Percentiles rank a stretch among this genome's conserved stretches.
Evolutionary conservation across 1,140 invertebrate genomes (phyloP).

Genomic region (Rhysida immarginata): DNA sequence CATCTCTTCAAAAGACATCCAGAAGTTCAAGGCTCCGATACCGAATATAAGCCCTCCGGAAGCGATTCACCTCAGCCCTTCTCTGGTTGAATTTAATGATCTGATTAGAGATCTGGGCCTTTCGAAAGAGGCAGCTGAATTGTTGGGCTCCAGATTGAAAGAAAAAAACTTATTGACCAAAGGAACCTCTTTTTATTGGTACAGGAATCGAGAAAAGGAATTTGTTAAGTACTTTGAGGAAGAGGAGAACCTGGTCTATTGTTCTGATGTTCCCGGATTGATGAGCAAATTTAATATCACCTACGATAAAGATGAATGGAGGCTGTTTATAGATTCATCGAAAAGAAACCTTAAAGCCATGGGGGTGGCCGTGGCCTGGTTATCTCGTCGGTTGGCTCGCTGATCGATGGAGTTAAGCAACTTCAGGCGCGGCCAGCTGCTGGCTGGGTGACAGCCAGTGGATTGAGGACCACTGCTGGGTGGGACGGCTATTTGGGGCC

Average conservation of each 20-base stretch:
- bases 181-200: not conserved
- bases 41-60: not conserved
- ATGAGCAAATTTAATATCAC: not conserved
- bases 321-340: not conserved
- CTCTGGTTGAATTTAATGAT: not conserved
- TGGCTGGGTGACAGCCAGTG: too few species aligned
- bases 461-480: too few species aligned
- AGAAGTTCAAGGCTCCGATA: not conserved
- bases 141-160: not conserved
- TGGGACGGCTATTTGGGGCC: too few species aligned
- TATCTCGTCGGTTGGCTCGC: too few species aligned
- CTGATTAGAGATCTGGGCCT: not conserved
- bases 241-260: not conserved
- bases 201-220: not conserved
- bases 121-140: conserved; percentile 3
- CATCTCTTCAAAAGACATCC: not conserved
- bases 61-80: not conserved
- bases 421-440: too few species aligned
- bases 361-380: too few species aligned
- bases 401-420: too few species aligned
- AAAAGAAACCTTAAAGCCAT: not conserved
- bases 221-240: not conserved
- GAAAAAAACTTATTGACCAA: not conserved
- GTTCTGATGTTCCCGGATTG: not conserved
- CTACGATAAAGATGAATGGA: not conserved